A percentile compares a stretch with the other conserved stretches of the same genome.
phyloP scores from a whole-genome alignment of 2,888 invertebrate species.

The Zonitis immaculata region DNA sequence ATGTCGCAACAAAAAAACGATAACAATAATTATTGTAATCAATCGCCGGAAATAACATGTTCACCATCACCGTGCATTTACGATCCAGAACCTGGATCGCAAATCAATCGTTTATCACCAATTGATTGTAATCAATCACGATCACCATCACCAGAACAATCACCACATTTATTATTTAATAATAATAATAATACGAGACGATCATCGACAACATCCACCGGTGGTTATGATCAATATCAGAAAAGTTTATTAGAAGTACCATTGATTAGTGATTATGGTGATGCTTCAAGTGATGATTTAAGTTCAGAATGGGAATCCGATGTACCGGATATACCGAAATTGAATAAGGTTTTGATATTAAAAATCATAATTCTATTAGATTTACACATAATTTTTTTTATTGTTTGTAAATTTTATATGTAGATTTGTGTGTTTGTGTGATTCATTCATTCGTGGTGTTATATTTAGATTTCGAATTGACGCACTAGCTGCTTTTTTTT shows the following conservation, averaged over 20 bases:
- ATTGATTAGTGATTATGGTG: conserved; percentile 73
- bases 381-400: not conserved
- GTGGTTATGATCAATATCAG: conserved; percentile 74
- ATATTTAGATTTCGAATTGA: too few relatives aligned
- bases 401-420: not conserved
- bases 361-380: not conserved
- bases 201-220: conserved; percentile 44
- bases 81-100: conserved; percentile 26
- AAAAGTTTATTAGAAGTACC: conserved; percentile 73
- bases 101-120: conserved; percentile 23
- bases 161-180: conserved; percentile 28
- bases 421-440: too few relatives aligned
- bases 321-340: conserved; percentile 54
- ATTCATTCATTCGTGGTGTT: too few relatives aligned
- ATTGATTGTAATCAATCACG: conserved; percentile 34
- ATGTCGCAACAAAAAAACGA: conserved; percentile 21
- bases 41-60: conserved; percentile 44
- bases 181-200: too few relatives aligned
- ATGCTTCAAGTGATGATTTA: conserved; percentile 86
- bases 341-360: conserved; percentile 10
- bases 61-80: conserved; percentile 45
- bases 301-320: conserved; percentile 92
- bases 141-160: conserved; percentile 33
- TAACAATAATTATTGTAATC: conserved; percentile 12
- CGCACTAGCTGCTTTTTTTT: too few relatives aligned